phyloP scores from a whole-genome alignment of 2,797 vertebrate genomes.

The Choloepus didactylus region DNA sequence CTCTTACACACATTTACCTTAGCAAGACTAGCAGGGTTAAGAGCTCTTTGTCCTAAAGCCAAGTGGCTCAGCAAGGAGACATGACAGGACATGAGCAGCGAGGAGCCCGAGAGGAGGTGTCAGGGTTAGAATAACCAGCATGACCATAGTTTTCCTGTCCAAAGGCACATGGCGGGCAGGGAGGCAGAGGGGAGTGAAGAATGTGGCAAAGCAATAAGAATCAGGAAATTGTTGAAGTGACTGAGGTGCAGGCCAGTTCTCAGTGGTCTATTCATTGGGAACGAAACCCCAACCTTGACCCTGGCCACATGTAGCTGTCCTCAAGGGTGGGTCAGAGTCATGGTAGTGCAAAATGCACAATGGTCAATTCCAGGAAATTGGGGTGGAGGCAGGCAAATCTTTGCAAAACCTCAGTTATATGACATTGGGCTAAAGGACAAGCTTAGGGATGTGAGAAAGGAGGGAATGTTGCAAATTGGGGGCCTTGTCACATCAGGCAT shows the following conservation, averaged over 20 bases:
- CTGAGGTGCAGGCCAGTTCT: too few relatives aligned
- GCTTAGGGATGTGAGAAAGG: neutral
- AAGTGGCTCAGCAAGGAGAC: neutral
- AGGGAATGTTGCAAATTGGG: too few relatives aligned
- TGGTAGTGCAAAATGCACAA: too few relatives aligned
- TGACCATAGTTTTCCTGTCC: neutral
- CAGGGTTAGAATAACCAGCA: too few relatives aligned
- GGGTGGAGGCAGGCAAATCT: too few relatives aligned
- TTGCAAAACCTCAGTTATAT: fast-evolving
- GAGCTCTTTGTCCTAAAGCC: neutral
- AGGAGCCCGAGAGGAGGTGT: neutral
- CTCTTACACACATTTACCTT: neutral
- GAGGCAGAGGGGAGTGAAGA: neutral
- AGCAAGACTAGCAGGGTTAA: too few relatives aligned
- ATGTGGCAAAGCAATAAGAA: neutral
- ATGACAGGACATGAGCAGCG: fast-evolving
- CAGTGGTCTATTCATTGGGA: fast-evolving
- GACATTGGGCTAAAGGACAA: neutral
- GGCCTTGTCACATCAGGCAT: neutral
- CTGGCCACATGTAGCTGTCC: fast-evolving
- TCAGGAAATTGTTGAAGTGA: neutral
- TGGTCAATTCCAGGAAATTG: neutral
- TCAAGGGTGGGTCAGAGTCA: neutral
- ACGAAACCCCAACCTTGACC: fast-evolving
- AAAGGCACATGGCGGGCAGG: neutral